phyloP scores from a whole-genome alignment of 2,888 invertebrate genomes.

The Euplexia lucipara region DNA sequence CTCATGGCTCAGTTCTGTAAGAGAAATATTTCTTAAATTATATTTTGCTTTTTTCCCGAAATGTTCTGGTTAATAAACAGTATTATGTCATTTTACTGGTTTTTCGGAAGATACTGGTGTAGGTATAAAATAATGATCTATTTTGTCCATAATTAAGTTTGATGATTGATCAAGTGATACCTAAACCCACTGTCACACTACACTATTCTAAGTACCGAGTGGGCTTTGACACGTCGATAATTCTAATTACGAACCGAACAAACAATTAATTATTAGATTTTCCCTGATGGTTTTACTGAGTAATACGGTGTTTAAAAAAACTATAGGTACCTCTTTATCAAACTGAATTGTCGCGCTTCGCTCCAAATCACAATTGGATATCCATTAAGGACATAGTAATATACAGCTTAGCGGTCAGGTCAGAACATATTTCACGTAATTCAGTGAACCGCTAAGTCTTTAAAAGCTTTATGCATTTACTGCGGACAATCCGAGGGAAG shows the following conservation, averaged over 20 bases:
- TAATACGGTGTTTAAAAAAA: neutral
- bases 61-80: too few species aligned
- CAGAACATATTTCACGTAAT: conserved; percentile 34
- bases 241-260: too few species aligned
- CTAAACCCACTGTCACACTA: too few species aligned
- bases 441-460: conserved; percentile 56
- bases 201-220: too few species aligned
- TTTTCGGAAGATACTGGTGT: too few species aligned
- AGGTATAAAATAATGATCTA: too few species aligned
- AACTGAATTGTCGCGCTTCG: neutral
- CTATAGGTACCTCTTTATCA: too few species aligned
- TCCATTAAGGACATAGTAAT: conserved; percentile 19
- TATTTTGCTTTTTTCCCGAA: neutral
- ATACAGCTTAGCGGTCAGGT: conserved; percentile 18
- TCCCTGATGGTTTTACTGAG: neutral
- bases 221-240: too few species aligned
- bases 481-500: conserved; percentile 34
- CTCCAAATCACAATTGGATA: conserved; percentile 9
- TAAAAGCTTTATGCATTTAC: conserved; percentile 67
- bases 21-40: neutral
- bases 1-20: neutral
- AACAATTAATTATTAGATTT: too few species aligned
- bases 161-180: too few species aligned
- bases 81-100: neutral
- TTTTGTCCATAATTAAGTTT: too few species aligned